Conservation (phyloP, 2,113 vertebrate genomes). For the Poeciliopsis occidentalis region DNA sequence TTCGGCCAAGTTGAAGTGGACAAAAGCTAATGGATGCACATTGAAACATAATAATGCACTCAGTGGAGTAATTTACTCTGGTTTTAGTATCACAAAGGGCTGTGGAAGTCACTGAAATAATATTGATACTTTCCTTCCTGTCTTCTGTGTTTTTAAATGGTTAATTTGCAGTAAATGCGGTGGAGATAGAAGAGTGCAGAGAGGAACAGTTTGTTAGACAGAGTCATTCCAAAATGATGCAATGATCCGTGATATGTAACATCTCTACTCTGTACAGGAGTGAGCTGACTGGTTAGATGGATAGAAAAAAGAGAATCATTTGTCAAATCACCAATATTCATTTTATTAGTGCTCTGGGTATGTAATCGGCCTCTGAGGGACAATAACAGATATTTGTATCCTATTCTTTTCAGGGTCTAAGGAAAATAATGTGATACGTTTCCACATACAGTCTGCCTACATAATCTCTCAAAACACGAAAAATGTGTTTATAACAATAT, state of each 20-base stretch:
- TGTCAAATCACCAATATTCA: not conserved
- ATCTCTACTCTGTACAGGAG: slow-evolving; percentile 36
- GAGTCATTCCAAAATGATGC: not conserved
- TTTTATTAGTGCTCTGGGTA: not conserved
- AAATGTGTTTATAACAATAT: slow-evolving; percentile 2
- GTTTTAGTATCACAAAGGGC: slow-evolving; percentile 11
- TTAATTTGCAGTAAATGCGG: not conserved
- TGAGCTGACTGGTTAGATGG: slow-evolving; percentile 36
- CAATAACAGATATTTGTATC: too few species aligned
- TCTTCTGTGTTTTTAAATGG: not conserved
- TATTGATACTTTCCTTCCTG: not conserved
- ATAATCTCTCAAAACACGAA: slow-evolving; percentile 12
- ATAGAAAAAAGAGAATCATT: slow-evolving; percentile 21
- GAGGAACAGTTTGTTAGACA: not conserved
- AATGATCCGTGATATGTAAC: slow-evolving; percentile 24
- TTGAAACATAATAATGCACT: slow-evolving; percentile 6
- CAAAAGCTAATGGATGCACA: not conserved
- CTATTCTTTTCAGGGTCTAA: not conserved
- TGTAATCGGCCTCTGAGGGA: not conserved
- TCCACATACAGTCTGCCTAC: not conserved
- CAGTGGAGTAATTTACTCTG: slow-evolving; percentile 10
- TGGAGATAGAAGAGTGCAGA: not conserved
- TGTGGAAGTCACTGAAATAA: not conserved
- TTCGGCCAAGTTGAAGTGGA: slow-evolving; percentile 5
- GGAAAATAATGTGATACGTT: not conserved